Evolutionary conservation across 2,797 vertebrate species (phyloP), one percentile per base, ranked within the genome.

Genomic region (Spheniscus humboldti): DNA sequence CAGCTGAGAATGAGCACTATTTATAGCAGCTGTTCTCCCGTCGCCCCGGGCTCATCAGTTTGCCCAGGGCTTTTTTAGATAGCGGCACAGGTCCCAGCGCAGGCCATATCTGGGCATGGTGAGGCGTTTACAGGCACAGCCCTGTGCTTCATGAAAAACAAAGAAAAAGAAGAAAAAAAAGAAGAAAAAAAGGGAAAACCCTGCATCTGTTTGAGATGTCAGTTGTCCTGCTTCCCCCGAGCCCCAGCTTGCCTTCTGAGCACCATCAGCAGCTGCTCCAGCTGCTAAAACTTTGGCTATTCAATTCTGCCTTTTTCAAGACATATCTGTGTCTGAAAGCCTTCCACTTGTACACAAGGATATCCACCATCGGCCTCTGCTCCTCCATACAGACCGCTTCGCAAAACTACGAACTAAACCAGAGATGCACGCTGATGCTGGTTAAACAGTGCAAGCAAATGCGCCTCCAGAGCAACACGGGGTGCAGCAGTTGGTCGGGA

Each of bases 1-100:
- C 98, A 98, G 98, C 98, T 98, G 98, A 97, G 98, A 98, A 98
- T 96, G 91, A 80, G 73, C 92, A 55, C 97, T 98, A 97, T 98
- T 98, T 97, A 97, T 98, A 98, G 97, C 95, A 77, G 91, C 85
- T 90, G 77, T 87, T 97, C 90, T 95, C 73, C 9, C 2, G 86
- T 86, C 64, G 57, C 88, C 80, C 88, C 11, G 2, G 92, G 91
- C 93, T 96, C 95, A 81, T 93, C 66, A 45, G 63, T 19, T 84
- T 94, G 93, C 66, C 73, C 81, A 50, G 39, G 81, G 96, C 95
- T 94, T 97, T 96, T 98, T 95, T 97, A 97, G 97, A 93, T 75
- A 96, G 92, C 30, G 18, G 94, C 76, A 59, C 80, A 78, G 92
- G 94, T 92, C 93, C 94, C 94, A 31, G 92, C 24, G 3, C 90